Conservation (phyloP, 1,140 invertebrate species). For the Melipona quadrifasciata region DNA sequence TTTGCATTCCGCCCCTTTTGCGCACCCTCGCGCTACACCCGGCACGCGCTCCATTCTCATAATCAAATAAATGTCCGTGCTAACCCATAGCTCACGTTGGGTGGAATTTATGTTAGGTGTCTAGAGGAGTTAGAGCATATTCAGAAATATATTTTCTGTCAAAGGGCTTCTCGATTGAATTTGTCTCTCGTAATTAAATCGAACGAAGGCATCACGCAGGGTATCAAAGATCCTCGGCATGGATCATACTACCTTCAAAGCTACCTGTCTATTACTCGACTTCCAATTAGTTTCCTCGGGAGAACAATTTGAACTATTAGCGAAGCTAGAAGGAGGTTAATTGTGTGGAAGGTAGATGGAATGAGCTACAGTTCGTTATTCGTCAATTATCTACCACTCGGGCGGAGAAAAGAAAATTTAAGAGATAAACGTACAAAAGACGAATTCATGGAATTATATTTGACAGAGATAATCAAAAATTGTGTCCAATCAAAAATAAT, state of each 20-base stretch:
- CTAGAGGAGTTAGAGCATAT: too few species aligned
- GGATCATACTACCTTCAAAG: too few species aligned
- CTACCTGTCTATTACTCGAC: not conserved
- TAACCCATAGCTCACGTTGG: not conserved
- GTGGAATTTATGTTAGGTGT: not conserved
- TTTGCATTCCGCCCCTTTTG: not conserved
- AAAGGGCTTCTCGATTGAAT: not conserved
- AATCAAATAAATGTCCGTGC: not conserved
- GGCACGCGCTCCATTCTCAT: not conserved
- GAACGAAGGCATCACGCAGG: not conserved
- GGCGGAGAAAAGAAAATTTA: too few species aligned
- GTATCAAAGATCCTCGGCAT: not conserved
- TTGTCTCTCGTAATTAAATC: not conserved
- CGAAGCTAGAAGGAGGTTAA: too few species aligned
- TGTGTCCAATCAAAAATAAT: too few species aligned
- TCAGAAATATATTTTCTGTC: not conserved
- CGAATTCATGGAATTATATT: too few species aligned
- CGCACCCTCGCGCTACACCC: not conserved
- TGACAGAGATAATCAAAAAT: too few species aligned
- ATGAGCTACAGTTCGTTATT: too few species aligned
- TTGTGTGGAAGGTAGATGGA: too few species aligned
- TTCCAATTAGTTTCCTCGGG: not conserved
- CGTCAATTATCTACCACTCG: too few species aligned
- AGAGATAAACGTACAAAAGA: too few species aligned
- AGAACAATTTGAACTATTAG: too few species aligned